Conservation (phyloP, 2,797 vertebrate genomes). For the Vipera ursinii region DNA sequence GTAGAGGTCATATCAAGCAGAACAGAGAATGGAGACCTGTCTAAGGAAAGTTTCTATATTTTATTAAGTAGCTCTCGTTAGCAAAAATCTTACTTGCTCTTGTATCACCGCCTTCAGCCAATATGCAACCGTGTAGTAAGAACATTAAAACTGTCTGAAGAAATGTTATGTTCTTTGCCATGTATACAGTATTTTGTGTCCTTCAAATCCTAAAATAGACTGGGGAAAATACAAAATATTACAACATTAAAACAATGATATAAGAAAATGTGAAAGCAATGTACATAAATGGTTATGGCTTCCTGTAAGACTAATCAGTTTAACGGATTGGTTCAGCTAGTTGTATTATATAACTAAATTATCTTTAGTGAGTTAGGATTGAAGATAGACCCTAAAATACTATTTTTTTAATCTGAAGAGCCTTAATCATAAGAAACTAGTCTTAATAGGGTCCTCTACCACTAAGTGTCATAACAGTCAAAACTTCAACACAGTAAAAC, state of each 20-base stretch:
- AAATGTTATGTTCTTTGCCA: constrained; percentile 78
- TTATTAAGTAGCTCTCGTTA: constrained; percentile 19
- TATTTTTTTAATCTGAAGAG: neutral
- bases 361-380: neutral
- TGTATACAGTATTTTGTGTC: constrained; percentile 71
- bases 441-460: neutral
- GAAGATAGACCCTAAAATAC: neutral
- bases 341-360: neutral
- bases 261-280: neutral
- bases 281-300: neutral
- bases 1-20: neutral
- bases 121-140: constrained; percentile 76
- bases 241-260: neutral
- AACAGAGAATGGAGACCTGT: neutral
- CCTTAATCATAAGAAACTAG: neutral
- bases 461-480: neutral
- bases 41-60: neutral
- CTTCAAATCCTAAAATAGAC: constrained; percentile 77
- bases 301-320: rapidly evolving
- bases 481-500: neutral
- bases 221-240: constrained; percentile 67
- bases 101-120: constrained; percentile 88
- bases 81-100: constrained; percentile 87
- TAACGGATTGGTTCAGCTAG: neutral
- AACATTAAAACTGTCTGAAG: constrained; percentile 79